Percentiles rank a stretch among this genome's conserved stretches.
phyloP scores from a whole-genome alignment of 2,888 invertebrate genomes.

The Tinea trinotella region DNA sequence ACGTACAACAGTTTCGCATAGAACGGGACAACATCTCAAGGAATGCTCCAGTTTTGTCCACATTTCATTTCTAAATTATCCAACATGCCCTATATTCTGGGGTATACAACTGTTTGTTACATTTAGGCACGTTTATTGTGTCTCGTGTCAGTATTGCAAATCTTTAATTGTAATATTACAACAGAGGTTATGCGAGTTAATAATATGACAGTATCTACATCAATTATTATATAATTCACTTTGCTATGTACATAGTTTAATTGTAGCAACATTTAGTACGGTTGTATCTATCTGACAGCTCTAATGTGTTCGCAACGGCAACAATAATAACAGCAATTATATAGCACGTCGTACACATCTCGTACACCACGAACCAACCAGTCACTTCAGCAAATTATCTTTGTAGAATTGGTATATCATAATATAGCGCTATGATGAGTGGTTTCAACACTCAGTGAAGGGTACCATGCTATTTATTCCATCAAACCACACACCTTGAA shows the following conservation, averaged over 20 bases:
- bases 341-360: slow-evolving; percentile 18
- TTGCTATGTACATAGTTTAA: slow-evolving; percentile 2
- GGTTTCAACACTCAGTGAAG: slow-evolving; percentile 26
- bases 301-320: slow-evolving; percentile 23
- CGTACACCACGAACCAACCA: slow-evolving; percentile 19
- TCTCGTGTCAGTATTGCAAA: not conserved
- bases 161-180: not conserved
- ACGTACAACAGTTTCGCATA: slow-evolving; percentile 27
- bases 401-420: slow-evolving; percentile 26
- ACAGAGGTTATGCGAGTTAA: not conserved
- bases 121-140: no score
- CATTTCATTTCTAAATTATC: slow-evolving; percentile 3
- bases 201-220: not conserved
- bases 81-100: not conserved
- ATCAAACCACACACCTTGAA: slow-evolving; percentile 18
- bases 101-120: not conserved
- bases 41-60: slow-evolving; percentile 13
- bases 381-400: slow-evolving; percentile 23
- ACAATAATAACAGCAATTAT: slow-evolving; percentile 28
- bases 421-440: slow-evolving; percentile 26
- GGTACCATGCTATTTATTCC: slow-evolving; percentile 21
- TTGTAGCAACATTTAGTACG: slow-evolving; percentile 7
- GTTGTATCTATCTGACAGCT: slow-evolving; percentile 13
- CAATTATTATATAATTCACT: slow-evolving; percentile 4
- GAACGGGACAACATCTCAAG: slow-evolving; percentile 1